phyloP scores from a whole-genome alignment of 2,797 vertebrate genomes.

The Rhincodon typus region DNA sequence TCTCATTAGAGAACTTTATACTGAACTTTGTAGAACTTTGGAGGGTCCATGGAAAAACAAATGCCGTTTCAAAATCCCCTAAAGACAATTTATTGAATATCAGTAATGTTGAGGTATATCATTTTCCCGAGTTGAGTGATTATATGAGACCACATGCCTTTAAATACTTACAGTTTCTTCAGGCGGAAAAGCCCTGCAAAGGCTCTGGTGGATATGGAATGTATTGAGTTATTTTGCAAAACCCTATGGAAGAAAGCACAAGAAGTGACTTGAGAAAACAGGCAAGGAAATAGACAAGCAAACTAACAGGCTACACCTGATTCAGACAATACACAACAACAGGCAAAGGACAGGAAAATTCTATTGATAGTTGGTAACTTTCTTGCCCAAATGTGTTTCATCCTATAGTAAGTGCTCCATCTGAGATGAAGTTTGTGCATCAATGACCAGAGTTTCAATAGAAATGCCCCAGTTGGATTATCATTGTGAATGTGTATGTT shows the following conservation, averaged over 20 bases:
- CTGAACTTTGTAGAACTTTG: background rate
- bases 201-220: conserved; percentile 44
- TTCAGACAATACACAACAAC: background rate
- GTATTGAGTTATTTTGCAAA: conserved; percentile 55
- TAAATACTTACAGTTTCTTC: conserved; percentile 51
- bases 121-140: background rate
- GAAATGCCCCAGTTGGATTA: background rate
- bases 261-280: background rate
- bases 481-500: background rate
- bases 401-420: background rate
- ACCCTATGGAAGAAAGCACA: conserved; percentile 44
- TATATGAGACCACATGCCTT: background rate
- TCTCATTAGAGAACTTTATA: background rate
- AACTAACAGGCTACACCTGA: background rate
- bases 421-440: background rate
- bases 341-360: background rate
- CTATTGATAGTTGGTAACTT: background rate
- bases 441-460: background rate
- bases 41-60: background rate
- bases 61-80: background rate
- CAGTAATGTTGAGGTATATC: background rate
- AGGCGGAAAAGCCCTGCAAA: conserved; percentile 54
- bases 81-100: background rate
- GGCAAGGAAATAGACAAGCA: background rate
- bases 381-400: background rate